Evolutionary conservation across 2,797 vertebrate genomes (phyloP), one percentile per base, ranked within the genome.

Genomic region (Linurgus olivaceus): DNA sequence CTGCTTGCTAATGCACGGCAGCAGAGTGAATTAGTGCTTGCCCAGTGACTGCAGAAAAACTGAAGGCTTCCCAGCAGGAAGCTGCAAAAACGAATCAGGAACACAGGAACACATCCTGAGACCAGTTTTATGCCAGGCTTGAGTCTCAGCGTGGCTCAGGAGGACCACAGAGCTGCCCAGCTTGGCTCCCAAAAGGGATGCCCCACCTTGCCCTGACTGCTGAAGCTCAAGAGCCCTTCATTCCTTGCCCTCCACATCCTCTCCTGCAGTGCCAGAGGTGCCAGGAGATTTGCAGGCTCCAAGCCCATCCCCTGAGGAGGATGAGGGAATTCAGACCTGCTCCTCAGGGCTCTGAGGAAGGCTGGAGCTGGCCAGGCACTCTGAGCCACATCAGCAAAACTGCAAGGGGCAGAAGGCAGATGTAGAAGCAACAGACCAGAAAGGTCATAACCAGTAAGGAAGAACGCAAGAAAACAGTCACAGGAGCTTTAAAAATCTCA

Each of bases 1-100:
- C 61, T 82, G 61, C 70, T 90, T 83, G 57, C 70, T 86, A 76
- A 86, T 31, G 73, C 9, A 51, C 31, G 78, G 44, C 29, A 74
- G 23, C 38, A 38, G 58, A 52, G 24, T 38, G 67, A 76, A 81
- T 76, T 51, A 83, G 48, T 66, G 55, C 40, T 90, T 45, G 74
- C 6, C 10, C 44, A 73, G 48, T 2, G 4, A 38, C 3, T 29
- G 17, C 51, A 86, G 42, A 44, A 77, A 77, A 47, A 40, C 18
- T 15, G 29, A 62, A 58, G 42, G 31, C 8, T 93, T 67, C 38
- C 29, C 50, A 62, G 83, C 40, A 73, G 31, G 67, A 89, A 82
- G 40, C 31, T 29, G 8, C 0, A 4, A 31, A 86, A 63, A 90
- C 13, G 42, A 87, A 59, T 11, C 5, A 17, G 44, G 28, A 76